A percentile compares a stretch with the other conserved stretches of the same genome.
Conservation (phyloP, 2,888 invertebrate species). For the Apamea anceps region DNA sequence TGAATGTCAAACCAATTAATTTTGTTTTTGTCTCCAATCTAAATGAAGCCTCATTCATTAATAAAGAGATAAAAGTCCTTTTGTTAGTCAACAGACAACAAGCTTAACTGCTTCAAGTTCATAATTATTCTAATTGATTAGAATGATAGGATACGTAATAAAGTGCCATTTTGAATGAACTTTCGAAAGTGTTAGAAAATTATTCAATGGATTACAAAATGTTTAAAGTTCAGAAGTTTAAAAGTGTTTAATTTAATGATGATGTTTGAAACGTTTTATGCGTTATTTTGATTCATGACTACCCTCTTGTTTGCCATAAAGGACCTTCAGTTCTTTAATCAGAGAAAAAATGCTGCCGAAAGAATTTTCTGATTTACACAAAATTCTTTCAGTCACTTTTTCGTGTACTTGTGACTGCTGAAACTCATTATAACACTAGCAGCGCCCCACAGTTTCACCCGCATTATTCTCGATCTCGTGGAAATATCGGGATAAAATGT, state of each 20-base stretch:
- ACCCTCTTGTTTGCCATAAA: too few species aligned
- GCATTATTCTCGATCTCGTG: too few species aligned
- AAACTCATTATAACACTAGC: not conserved
- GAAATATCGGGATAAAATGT: too few species aligned
- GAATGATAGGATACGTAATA: not conserved
- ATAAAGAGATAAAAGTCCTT: slow-evolving; percentile 8
- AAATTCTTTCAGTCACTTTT: not conserved
- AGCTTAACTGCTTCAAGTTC: slow-evolving; percentile 29
- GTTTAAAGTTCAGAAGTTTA: not conserved
- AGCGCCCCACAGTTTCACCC: too few species aligned
- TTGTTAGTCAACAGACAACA: slow-evolving; percentile 34
- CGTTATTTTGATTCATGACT: not conserved
- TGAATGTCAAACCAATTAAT: slow-evolving; percentile 36
- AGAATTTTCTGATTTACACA: not conserved
- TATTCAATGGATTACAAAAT: not conserved
- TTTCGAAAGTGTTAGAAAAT: not conserved
- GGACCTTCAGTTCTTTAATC: too few species aligned
- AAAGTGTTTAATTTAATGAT: not conserved
- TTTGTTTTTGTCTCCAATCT: slow-evolving; percentile 22
- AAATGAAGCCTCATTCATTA: slow-evolving; percentile 5
- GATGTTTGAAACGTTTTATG: not conserved
- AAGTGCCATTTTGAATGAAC: slow-evolving; percentile 19
- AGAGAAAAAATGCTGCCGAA: too few species aligned
- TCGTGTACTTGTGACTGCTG: not conserved
- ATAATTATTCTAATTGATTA: slow-evolving; percentile 25